These are phyloP conservation scores for Sipha flava DNA, from an alignment of 1,140 invertebrate species.

Conservation along the genomic window DNA sequence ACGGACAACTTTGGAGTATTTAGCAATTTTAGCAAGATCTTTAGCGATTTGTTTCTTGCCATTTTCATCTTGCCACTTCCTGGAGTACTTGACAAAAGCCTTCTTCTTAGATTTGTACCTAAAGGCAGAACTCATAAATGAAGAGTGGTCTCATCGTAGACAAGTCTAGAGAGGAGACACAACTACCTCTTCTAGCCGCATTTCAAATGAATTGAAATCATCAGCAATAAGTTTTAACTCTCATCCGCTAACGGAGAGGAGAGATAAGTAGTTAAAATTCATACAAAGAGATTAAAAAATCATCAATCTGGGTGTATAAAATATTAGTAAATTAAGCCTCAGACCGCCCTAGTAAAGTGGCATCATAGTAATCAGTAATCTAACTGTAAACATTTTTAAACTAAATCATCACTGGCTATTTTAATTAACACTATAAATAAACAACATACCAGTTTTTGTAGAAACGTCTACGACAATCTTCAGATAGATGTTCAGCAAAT, in stretches of 20 bases:
- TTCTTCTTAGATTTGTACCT: constrained; percentile 99
- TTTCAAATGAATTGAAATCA: constrained; percentile 40
- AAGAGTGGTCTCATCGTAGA: constrained; percentile 48
- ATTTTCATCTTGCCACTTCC: constrained; percentile 96
- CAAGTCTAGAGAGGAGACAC: constrained; percentile 54
- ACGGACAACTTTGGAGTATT: constrained; percentile 94
- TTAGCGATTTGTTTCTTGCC: constrained; percentile 95
- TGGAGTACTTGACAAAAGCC: constrained; percentile 96
- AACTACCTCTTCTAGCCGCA: constrained; percentile 41
- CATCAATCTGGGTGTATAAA: background rate
- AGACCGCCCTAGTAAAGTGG: constrained; percentile 34
- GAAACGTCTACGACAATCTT: constrained; percentile 95
- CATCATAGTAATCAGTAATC: constrained; percentile 13
- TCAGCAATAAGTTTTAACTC: constrained; percentile 24
- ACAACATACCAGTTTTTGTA: constrained; percentile 97
- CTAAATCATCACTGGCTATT: constrained; percentile 6
- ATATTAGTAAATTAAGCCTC: constrained; percentile 3
- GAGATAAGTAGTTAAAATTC: background rate
- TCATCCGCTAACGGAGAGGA: constrained; percentile 51
- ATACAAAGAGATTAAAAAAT: background rate
- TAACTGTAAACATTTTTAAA: constrained; percentile 16
- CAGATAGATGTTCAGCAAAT: constrained; percentile 97
- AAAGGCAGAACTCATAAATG: constrained; percentile 34
- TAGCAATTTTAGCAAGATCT: constrained; percentile 93
- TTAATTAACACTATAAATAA: background rate